Evolutionary conservation across 1,140 invertebrate genomes (phyloP).

Genomic region (Drosophila orena): DNA sequence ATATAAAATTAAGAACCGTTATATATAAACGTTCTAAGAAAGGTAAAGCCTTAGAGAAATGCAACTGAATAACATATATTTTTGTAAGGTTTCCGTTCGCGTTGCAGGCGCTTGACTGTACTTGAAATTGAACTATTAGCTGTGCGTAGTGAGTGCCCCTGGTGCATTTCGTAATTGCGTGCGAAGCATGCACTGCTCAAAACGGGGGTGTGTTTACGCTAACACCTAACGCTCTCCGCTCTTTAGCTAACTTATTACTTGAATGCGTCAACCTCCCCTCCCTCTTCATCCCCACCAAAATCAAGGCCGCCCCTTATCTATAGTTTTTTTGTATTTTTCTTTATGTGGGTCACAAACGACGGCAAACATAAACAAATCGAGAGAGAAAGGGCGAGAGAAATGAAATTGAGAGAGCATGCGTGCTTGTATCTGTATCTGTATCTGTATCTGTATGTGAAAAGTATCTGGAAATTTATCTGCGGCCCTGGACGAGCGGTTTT

Average conservation of each 20-base stretch:
- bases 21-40: too few relatives aligned
- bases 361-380: conserved; percentile 69
- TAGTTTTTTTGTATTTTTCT: conserved; percentile 22
- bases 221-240: conserved; percentile 3
- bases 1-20: too few relatives aligned
- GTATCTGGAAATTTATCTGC: conserved; percentile 25
- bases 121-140: not conserved
- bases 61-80: too few relatives aligned
- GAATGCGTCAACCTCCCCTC: not conserved
- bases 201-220: not conserved
- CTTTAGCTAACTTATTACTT: conserved; percentile 2
- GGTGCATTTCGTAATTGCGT: not conserved
- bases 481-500: conserved; percentile 56
- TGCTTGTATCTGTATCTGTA: conserved; percentile 59
- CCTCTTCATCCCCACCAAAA: not conserved
- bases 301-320: conserved; percentile 40
- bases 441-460: conserved; percentile 46
- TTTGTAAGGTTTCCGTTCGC: too few relatives aligned
- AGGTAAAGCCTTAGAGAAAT: too few relatives aligned
- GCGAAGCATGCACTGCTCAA: conserved; percentile 6
- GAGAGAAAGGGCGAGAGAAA: conserved; percentile 14
- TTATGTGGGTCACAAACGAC: conserved; percentile 63
- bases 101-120: not conserved
- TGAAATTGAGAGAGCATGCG: conserved; percentile 60
- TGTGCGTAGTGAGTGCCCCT: conserved; percentile 12